Conservation (phyloP, 2,888 invertebrate species). For the Branchellion lobata region DNA sequence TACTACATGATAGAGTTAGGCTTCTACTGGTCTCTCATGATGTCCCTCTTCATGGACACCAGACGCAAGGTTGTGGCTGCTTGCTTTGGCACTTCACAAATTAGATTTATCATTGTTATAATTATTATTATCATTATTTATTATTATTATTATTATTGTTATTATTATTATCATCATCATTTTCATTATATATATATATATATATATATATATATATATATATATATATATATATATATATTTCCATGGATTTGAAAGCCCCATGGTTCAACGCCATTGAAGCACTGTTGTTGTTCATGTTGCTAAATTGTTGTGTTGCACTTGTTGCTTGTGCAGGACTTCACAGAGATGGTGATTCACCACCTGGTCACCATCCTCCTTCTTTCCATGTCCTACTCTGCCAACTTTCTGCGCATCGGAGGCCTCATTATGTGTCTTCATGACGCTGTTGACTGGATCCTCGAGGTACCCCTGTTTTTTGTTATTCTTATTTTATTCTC, state of each 20-base stretch:
- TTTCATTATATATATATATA: too few relatives aligned
- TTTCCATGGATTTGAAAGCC: too few relatives aligned
- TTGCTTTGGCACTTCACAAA: too few relatives aligned
- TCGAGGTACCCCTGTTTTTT: constrained; percentile 63
- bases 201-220: too few relatives aligned
- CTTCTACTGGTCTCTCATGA: constrained; percentile 88
- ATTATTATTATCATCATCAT: too few relatives aligned
- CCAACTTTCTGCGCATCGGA: constrained; percentile 86
- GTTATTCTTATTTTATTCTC: too few relatives aligned
- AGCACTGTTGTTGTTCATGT: too few relatives aligned
- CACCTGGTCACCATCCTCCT: constrained; percentile 88
- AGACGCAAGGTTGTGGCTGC: constrained; percentile 67
- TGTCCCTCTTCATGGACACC: constrained; percentile 89
- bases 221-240: too few relatives aligned
- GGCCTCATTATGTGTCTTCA: constrained; percentile 72
- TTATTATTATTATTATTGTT: too few relatives aligned
- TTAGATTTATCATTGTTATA: too few relatives aligned
- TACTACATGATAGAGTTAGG: constrained; percentile 92
- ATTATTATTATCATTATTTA: too few relatives aligned
- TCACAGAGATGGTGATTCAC: constrained; percentile 98
- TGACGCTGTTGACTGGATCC: constrained; percentile 64
- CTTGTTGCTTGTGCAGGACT: constrained; percentile 63
- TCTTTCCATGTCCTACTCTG: constrained; percentile 89
- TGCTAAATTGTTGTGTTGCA: neutral
- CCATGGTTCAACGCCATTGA: too few relatives aligned